Evolutionary conservation across 2,888 invertebrate species (phyloP), one percentile per base, ranked within the genome.

Genomic region (Phyllotreta striolata): DNA sequence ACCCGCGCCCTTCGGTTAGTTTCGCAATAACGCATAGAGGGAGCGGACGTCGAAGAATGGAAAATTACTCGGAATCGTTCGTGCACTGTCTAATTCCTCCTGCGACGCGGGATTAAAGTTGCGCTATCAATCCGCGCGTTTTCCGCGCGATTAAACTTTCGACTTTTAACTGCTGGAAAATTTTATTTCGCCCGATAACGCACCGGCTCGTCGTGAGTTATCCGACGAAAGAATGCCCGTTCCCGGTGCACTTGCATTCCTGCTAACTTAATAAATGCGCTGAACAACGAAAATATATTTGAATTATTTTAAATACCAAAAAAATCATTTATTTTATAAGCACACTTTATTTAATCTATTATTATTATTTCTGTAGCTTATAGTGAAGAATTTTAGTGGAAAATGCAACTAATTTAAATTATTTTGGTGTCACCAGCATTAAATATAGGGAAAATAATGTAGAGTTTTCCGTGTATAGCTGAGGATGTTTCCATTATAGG

Each of bases 1-100:
- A n/a, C 63, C 63, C 55, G 44, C 63, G 44, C 43, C 69, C 67
- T 70, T 70, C 64, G 66, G 67, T 68, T 73, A 70, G 63, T 68
- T 63, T 68, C 65, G 60, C 68, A 67, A 67, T 64, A 60, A 10
- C 38, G 38, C 9, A 52, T 52, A 52, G 52, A 38, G 52, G 52
- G 38, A 52, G 38, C 52, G 52, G 52, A 24, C 35, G 51, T 51
- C 24, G 24, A 24, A 24, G 24, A 24, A 24, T 24, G 24, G 24
- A 24, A 24, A 24, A 24, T 24, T 24, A 24, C 24, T 24, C 24
- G 24, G 24, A 24, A 24, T 24, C 24, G 24, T 24, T 24, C 24
- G 24, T 24, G 24, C 24, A 24, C 24, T 24, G 24, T 24, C 55
- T 55, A 55, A 55, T 55, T 55, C n/a, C 55, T 14, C 14, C 24